Percentiles rank a stretch among this genome's conserved stretches.
These are phyloP conservation scores for Bombus soroeensis DNA, from an alignment of 1,140 invertebrate species.

Conservation along the genomic window DNA sequence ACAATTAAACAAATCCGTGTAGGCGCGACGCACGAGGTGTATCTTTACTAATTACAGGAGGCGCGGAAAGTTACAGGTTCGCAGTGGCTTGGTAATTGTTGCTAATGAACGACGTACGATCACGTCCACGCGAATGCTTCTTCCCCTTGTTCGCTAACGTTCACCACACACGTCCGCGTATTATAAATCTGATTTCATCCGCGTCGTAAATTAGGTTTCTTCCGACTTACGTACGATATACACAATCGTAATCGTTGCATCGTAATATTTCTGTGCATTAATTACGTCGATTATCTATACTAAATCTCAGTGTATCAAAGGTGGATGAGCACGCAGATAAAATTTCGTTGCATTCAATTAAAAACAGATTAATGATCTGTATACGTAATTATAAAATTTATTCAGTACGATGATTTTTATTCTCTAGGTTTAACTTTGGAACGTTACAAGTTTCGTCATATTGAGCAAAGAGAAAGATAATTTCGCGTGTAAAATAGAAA, in stretches of 20 bases:
- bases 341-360: too few relatives aligned
- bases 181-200: neutral
- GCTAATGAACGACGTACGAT: constrained; percentile 44
- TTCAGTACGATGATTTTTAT: too few relatives aligned
- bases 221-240: neutral
- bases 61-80: constrained; percentile 41
- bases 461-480: too few relatives aligned
- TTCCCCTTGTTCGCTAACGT: neutral
- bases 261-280: neutral
- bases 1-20: constrained; percentile 9
- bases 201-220: too few relatives aligned
- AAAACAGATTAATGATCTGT: too few relatives aligned
- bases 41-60: constrained; percentile 45
- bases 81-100: constrained; percentile 35
- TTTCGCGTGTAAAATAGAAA: too few relatives aligned
- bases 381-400: too few relatives aligned
- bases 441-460: too few relatives aligned
- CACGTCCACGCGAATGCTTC: constrained; percentile 13
- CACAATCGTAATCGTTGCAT: neutral
- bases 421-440: too few relatives aligned
- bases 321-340: too few relatives aligned
- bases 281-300: neutral
- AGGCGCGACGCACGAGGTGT: constrained; percentile 12
- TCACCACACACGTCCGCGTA: neutral
- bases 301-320: too few relatives aligned